Percentiles rank a stretch among this genome's conserved stretches.
phyloP scores from a whole-genome alignment of 2,888 invertebrate species.

The Phaedon cochleariae region DNA sequence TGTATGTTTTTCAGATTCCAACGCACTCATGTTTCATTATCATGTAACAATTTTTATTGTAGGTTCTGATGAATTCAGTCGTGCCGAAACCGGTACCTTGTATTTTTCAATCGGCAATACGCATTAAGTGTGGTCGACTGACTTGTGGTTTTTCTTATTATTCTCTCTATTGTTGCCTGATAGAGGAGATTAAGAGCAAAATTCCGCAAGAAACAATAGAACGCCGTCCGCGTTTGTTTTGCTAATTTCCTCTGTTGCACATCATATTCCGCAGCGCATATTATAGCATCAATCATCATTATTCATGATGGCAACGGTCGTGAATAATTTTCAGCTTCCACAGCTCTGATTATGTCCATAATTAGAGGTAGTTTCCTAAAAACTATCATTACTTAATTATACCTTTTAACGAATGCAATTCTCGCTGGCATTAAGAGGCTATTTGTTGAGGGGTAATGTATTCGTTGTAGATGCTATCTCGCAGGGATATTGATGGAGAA shows the following conservation, averaged over 20 bases:
- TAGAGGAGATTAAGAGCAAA: neutral
- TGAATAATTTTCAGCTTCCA: conserved; percentile 47
- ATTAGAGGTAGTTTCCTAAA: conserved; percentile 48
- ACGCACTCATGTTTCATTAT: too few relatives aligned
- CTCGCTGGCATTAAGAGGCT: conserved; percentile 29
- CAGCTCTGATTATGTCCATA: conserved; percentile 49
- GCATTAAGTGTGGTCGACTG: too few relatives aligned
- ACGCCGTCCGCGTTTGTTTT: neutral
- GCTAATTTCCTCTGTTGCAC: neutral
- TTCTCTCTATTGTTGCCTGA: neutral
- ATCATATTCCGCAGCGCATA: neutral
- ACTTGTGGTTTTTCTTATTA: too few relatives aligned
- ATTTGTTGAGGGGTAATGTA: conserved; percentile 18
- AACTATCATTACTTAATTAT: conserved; percentile 46
- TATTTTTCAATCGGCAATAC: too few relatives aligned
- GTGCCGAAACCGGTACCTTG: too few relatives aligned
- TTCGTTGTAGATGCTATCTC: neutral
- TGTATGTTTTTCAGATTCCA: too few relatives aligned
- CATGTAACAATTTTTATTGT: too few relatives aligned
- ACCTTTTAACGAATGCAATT: conserved; percentile 37
- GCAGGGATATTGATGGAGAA: neutral
- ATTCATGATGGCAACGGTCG: conserved; percentile 36
- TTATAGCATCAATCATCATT: conserved; percentile 37
- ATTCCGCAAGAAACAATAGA: neutral
- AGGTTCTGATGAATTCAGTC: too few relatives aligned